A percentile compares a stretch with the other conserved stretches of the same genome.
Evolutionary conservation across 23 tunicate genomes (phyloP).

Genomic region (Trididemnum nubilum): DNA sequence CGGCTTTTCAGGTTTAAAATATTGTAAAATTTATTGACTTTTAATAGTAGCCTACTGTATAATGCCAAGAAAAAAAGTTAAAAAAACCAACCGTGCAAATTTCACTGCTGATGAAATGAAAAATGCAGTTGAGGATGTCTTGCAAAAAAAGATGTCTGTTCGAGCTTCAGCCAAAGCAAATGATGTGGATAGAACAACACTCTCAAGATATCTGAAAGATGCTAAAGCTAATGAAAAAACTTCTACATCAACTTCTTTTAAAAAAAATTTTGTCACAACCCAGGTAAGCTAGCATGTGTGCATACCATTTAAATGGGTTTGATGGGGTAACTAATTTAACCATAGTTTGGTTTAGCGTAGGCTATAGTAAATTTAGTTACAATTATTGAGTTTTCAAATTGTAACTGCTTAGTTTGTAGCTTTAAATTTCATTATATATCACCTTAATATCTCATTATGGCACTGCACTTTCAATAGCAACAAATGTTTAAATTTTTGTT

Average conservation of each 20-base stretch:
- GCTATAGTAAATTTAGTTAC: not conserved
- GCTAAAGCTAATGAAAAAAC: not conserved
- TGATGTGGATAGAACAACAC: not conserved
- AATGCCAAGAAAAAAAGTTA: too few relatives aligned
- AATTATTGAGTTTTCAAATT: not conserved
- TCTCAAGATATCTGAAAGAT: not conserved
- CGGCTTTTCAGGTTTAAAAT: too few relatives aligned
- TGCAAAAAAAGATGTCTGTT: not conserved
- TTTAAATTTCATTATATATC: not conserved
- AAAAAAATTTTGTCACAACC: slow-evolving; percentile 17
- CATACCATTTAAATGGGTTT: not conserved
- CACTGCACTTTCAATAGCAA: not conserved
- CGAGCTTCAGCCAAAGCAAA: not conserved
- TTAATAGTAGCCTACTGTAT: too few relatives aligned
- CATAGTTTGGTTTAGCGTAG: too few relatives aligned
- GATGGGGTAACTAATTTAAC: not conserved
- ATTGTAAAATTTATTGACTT: too few relatives aligned
- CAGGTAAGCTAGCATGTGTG: not conserved
- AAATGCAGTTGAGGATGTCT: slow-evolving; percentile 8
- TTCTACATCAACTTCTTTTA: not conserved
- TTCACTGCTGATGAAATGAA: not conserved
- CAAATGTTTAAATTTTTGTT: not conserved
- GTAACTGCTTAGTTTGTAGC: not conserved
- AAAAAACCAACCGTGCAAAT: slow-evolving; percentile 2
- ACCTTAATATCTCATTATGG: not conserved